Evolutionary conservation across 2,888 invertebrate genomes (phyloP).

Genomic region (Lithosia quadra): DNA sequence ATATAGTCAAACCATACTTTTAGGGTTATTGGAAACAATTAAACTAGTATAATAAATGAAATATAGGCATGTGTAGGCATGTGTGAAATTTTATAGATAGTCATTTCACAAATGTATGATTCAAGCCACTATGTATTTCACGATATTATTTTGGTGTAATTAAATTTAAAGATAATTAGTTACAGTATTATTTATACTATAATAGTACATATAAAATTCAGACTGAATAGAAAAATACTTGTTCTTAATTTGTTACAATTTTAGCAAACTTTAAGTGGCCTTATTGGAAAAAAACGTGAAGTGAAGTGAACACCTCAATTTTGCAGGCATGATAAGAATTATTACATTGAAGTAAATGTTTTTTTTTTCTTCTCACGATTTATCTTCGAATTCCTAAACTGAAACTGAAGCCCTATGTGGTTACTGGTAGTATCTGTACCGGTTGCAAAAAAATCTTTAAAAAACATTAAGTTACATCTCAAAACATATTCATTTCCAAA

Average conservation of each 20-base stretch:
- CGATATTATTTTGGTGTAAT: neutral
- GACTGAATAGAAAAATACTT: too few species aligned
- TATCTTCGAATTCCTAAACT: neutral
- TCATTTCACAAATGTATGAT: neutral
- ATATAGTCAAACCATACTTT: too few species aligned
- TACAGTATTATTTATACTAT: neutral
- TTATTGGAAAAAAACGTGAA: neutral
- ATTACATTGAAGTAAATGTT: neutral
- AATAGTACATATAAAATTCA: too few species aligned
- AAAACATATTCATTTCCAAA: neutral
- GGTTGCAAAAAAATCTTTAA: neutral
- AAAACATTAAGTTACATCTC: neutral
- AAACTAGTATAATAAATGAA: too few species aligned
- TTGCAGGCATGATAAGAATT: neutral
- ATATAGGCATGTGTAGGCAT: neutral
- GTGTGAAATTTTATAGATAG: neutral
- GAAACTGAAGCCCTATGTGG: neutral
- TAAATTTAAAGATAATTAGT: neutral
- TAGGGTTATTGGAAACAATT: neutral
- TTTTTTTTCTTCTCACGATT: neutral
- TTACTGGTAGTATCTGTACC: neutral
- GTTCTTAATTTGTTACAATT: neutral
- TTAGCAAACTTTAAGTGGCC: neutral
- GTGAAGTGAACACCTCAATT: neutral
- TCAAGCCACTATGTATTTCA: neutral